Percentiles rank a stretch among this genome's conserved stretches.
Evolutionary conservation across 2,113 vertebrate species (phyloP).

Genomic region (Hippoglossus stenolepis): DNA sequence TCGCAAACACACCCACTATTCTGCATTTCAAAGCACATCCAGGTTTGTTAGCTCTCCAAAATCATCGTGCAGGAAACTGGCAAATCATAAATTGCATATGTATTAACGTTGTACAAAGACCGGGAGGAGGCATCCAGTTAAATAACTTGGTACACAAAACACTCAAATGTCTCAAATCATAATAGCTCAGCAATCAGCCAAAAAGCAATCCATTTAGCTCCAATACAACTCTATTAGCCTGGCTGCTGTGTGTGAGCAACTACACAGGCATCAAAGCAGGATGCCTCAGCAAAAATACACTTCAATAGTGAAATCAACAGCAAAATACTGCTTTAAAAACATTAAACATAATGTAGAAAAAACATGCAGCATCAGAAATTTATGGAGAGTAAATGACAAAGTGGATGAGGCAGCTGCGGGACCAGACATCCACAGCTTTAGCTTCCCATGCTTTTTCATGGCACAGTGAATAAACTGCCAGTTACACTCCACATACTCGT

Average conservation of each 20-base stretch:
- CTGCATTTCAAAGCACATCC: conserved; percentile 31
- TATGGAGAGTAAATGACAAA: conserved; percentile 18
- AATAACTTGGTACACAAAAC: conserved; percentile 46
- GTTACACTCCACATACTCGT: conserved; percentile 36
- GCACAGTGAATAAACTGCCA: conserved; percentile 51
- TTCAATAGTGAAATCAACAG: conserved; percentile 6
- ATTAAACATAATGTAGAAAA: conserved; percentile 10
- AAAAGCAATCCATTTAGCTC: conserved; percentile 32
- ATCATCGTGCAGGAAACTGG: conserved; percentile 2
- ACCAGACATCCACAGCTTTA: conserved; percentile 19
- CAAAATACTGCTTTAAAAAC: not conserved
- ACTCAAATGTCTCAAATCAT: conserved; percentile 35
- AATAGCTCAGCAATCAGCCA: conserved; percentile 39
- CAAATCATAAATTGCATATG: conserved; percentile 32
- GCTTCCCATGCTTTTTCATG: conserved; percentile 25
- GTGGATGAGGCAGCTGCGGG: conserved; percentile 12
- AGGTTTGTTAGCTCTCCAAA: conserved; percentile 26
- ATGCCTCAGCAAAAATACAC: not conserved
- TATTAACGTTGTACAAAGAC: conserved; percentile 35
- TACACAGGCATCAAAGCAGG: conserved; percentile 26
- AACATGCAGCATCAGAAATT: conserved; percentile 13
- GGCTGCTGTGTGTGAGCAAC: conserved; percentile 1
- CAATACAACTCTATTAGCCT: conserved; percentile 16
- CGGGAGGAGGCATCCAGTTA: conserved; percentile 21
- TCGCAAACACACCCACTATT: conserved; percentile 20